A percentile compares a stretch with the other conserved stretches of the same genome.
phyloP scores from a whole-genome alignment of 2,113 vertebrate species.

The Sigmodon hispidus region DNA sequence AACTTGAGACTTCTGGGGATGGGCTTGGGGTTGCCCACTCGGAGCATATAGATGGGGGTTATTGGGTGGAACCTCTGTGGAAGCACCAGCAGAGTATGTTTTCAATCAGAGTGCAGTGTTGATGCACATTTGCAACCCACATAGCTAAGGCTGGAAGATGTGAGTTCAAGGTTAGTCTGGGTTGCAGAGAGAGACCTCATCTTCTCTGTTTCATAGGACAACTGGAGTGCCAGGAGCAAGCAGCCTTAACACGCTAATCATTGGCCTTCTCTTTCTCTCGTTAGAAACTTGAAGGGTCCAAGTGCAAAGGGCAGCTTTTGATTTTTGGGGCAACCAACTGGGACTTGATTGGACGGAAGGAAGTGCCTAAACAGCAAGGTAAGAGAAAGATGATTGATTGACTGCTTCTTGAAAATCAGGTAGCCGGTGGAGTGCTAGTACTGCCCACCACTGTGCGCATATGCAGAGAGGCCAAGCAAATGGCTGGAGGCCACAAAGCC shows the following conservation, averaged over 20 bases:
- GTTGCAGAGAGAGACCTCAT: background rate
- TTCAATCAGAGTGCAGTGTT: background rate
- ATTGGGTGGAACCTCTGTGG: background rate
- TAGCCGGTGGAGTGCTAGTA: rapidly evolving
- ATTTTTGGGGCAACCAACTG: conserved; percentile 98
- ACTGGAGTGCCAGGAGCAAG: background rate
- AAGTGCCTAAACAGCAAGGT: conserved; percentile 98
- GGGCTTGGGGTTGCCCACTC: background rate
- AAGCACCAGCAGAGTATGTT: no score
- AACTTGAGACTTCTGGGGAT: background rate
- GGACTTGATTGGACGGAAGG: conserved; percentile 98
- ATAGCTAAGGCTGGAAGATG: background rate
- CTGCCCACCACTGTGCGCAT: rapidly evolving
- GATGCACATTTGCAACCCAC: background rate
- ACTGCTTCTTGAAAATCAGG: background rate
- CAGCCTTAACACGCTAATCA: conserved; percentile 7
- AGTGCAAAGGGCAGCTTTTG: conserved; percentile 94
- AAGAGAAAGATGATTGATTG: conserved; percentile 28
- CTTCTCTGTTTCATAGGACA: rapidly evolving
- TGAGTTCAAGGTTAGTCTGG: no score
- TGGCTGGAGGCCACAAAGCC: background rate
- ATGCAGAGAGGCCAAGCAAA: background rate
- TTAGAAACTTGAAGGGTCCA: conserved; percentile 96
- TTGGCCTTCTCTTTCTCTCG: conserved; percentile 41
- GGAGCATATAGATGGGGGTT: background rate